These are phyloP conservation scores for Drosophila tani DNA, from an alignment of 1,140 invertebrate genomes.

Conservation along the genomic window DNA sequence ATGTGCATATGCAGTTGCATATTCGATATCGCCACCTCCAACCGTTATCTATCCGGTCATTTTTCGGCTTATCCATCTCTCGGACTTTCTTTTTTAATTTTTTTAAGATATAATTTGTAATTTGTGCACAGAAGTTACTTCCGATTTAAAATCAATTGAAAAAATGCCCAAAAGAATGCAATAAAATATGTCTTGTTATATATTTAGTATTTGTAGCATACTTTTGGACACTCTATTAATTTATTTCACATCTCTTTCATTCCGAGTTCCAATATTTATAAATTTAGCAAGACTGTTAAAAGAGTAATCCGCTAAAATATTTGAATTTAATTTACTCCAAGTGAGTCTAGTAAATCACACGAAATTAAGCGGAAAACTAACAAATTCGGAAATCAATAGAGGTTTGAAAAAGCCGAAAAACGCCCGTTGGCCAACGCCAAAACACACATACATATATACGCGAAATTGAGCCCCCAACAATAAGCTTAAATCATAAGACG, in stretches of 20 bases:
- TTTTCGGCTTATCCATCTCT: conserved; percentile 16
- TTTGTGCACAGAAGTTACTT: background rate
- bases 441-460: conserved; percentile 35
- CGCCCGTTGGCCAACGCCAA: conserved; percentile 13
- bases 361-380: background rate
- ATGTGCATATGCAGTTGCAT: conserved; percentile 51
- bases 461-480: conserved; percentile 63
- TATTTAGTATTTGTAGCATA: too few relatives aligned
- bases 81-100: background rate
- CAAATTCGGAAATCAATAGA: background rate
- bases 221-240: background rate
- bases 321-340: background rate
- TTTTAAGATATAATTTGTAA: too few relatives aligned
- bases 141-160: background rate
- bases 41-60: background rate
- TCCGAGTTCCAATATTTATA: background rate
- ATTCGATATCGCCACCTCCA: conserved; percentile 48
- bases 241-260: background rate
- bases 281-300: background rate
- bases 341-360: background rate
- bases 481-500: conserved; percentile 63
- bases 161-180: background rate
- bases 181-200: background rate
- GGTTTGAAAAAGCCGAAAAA: conserved; percentile 1
- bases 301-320: too few relatives aligned